These are phyloP conservation scores for Mamestra configurata DNA, from an alignment of 1,140 invertebrate species.

Conservation along the genomic window DNA sequence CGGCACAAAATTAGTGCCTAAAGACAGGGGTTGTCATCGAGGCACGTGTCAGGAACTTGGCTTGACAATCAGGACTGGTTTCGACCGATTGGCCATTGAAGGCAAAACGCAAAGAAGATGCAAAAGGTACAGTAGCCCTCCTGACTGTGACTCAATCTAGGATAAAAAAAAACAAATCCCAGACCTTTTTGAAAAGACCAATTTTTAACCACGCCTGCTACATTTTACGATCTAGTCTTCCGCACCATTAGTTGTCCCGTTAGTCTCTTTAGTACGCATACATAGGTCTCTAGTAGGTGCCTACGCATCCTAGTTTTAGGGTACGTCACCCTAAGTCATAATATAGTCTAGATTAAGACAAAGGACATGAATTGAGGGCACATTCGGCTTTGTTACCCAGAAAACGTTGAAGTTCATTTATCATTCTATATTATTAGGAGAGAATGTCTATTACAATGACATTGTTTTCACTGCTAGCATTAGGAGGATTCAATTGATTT, in stretches of 20 bases:
- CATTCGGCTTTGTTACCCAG: neutral
- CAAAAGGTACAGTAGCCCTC: too few species aligned
- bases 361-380: neutral
- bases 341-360: neutral
- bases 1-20: too few species aligned
- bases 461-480: too few species aligned
- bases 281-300: neutral
- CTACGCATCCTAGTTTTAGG: slow-evolving; percentile 8
- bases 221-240: slow-evolving; percentile 29
- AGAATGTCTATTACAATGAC: too few species aligned
- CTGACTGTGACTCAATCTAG: too few species aligned
- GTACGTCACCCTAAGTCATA: too few species aligned
- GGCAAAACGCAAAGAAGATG: too few species aligned
- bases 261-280: slow-evolving; percentile 11
- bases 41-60: too few species aligned
- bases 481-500: too few species aligned
- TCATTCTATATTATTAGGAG: neutral
- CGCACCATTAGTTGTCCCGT: slow-evolving; percentile 5
- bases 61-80: too few species aligned
- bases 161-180: neutral
- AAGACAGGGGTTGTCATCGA: too few species aligned
- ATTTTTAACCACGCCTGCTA: neutral
- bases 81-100: too few species aligned
- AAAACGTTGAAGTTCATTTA: neutral
- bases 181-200: neutral